A percentile compares a stretch with the other conserved stretches of the same genome.
phyloP scores from a whole-genome alignment of 1,140 invertebrate genomes.

The Stenopsyche tienmushanensis region DNA sequence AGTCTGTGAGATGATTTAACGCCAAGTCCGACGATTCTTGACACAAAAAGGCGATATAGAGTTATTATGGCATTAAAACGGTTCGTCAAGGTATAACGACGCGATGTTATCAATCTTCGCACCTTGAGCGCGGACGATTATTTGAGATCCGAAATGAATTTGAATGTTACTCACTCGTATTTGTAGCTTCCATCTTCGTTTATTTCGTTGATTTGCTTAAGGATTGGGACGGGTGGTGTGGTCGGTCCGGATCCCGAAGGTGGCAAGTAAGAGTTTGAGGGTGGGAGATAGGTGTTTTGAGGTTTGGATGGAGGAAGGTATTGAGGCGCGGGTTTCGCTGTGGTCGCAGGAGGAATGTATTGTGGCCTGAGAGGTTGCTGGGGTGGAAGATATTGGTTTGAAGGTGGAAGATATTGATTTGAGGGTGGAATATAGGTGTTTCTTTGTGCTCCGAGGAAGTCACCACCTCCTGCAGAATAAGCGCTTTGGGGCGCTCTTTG shows the following conservation, averaged over 20 bases:
- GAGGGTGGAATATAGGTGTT: slow-evolving; percentile 37
- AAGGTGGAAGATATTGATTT: slow-evolving; percentile 37
- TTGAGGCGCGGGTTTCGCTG: slow-evolving; percentile 11
- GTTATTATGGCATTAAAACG: no score
- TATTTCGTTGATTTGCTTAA: slow-evolving; percentile 57
- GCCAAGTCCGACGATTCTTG: not conserved
- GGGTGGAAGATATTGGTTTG: slow-evolving; percentile 36
- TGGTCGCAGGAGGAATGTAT: slow-evolving; percentile 41
- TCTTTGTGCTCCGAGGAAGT: slow-evolving; percentile 31
- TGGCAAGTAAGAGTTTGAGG: slow-evolving; percentile 31
- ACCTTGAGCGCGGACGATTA: not conserved
- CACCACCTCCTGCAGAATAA: slow-evolving; percentile 33
- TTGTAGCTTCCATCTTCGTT: slow-evolving; percentile 60
- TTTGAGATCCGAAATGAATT: not conserved
- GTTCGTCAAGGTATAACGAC: no score
- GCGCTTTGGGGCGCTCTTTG: slow-evolving; percentile 33
- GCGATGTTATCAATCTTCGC: not conserved
- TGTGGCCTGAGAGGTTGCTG: slow-evolving; percentile 30
- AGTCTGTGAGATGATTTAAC: not conserved
- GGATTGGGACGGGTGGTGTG: slow-evolving; percentile 53
- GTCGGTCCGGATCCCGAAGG: slow-evolving; percentile 37
- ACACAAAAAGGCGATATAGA: not conserved
- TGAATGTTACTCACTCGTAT: slow-evolving; percentile 56
- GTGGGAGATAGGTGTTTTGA: slow-evolving; percentile 39
- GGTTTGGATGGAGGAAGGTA: slow-evolving; percentile 43